These are phyloP conservation scores for Hylia prasina DNA, from an alignment of 2,113 vertebrate species.

Conservation along the genomic window DNA sequence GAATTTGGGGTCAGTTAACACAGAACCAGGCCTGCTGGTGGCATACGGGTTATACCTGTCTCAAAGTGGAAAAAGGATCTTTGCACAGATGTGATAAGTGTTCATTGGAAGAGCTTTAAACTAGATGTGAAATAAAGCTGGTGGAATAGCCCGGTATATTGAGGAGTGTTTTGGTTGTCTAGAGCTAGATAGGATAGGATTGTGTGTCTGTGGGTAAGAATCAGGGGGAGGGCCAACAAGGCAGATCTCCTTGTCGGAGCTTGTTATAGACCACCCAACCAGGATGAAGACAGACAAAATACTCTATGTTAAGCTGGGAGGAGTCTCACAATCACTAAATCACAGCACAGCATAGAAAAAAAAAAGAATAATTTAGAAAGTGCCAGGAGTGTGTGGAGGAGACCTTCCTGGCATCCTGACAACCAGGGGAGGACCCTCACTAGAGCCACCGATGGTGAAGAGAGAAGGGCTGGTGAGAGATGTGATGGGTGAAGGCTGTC, in stretches of 20 bases:
- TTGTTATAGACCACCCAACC: background rate
- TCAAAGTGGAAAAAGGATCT: background rate
- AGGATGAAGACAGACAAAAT: background rate
- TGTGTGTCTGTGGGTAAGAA: background rate
- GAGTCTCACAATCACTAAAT: background rate
- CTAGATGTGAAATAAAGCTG: background rate
- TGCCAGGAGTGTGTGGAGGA: background rate
- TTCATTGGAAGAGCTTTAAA: background rate
- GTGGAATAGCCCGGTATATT: background rate
- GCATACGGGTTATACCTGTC: background rate
- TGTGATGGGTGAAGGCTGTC: background rate
- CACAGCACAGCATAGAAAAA: background rate
- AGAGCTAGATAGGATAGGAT: background rate
- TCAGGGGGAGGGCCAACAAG: background rate
- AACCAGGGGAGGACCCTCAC: background rate
- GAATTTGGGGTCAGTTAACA: background rate
- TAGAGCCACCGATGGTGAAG: background rate
- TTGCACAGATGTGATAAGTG: background rate
- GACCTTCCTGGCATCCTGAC: background rate
- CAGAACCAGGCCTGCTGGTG: background rate
- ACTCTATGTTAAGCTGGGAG: background rate
- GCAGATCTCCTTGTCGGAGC: background rate
- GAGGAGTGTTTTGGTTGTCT: background rate
- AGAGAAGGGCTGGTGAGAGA: background rate
- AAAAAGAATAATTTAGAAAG: background rate